Conservation (phyloP, 1,140 invertebrate species). For the Apocrypta bakeri region DNA sequence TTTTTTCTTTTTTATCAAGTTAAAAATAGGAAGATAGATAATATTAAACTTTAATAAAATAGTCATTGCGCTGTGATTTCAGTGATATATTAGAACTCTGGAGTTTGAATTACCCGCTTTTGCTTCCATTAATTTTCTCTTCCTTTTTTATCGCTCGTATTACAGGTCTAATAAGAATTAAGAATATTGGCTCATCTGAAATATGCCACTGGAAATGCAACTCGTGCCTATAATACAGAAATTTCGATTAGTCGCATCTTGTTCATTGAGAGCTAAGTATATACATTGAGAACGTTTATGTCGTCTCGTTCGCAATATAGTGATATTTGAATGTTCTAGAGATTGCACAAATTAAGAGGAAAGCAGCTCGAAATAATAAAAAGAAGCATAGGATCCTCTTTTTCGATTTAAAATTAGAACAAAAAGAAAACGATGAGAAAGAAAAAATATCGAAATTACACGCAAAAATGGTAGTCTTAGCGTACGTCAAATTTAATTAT, state of each 20-base stretch:
- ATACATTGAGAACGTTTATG: not conserved
- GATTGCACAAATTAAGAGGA: slow-evolving; percentile 45
- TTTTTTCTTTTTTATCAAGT: not conserved
- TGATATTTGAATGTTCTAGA: slow-evolving; percentile 35
- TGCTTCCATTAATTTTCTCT: slow-evolving; percentile 51
- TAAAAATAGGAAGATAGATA: slow-evolving; percentile 26
- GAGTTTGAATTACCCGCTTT: slow-evolving; percentile 66
- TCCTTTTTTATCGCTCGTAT: slow-evolving; percentile 45
- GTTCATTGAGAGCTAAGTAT: slow-evolving; percentile 1
- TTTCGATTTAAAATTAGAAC: not conserved
- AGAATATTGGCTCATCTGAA: slow-evolving; percentile 58
- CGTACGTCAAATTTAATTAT: slow-evolving; percentile 11
- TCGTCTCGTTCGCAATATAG: not conserved
- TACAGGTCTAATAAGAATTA: slow-evolving; percentile 60
- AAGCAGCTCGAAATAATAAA: not conserved
- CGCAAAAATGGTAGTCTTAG: slow-evolving; percentile 16
- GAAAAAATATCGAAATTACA: slow-evolving; percentile 21
- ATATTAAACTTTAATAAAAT: slow-evolving; percentile 63
- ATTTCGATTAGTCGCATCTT: slow-evolving; percentile 11
- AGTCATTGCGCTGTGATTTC: slow-evolving; percentile 64
- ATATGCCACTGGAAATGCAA: slow-evolving; percentile 72
- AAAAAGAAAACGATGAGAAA: not conserved
- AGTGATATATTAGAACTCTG: slow-evolving; percentile 66
- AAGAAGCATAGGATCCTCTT: not conserved
- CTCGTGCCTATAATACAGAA: slow-evolving; percentile 45